These are phyloP conservation scores for Raja brachyura DNA, from an alignment of 2,113 vertebrate species.

Conservation along the genomic window DNA sequence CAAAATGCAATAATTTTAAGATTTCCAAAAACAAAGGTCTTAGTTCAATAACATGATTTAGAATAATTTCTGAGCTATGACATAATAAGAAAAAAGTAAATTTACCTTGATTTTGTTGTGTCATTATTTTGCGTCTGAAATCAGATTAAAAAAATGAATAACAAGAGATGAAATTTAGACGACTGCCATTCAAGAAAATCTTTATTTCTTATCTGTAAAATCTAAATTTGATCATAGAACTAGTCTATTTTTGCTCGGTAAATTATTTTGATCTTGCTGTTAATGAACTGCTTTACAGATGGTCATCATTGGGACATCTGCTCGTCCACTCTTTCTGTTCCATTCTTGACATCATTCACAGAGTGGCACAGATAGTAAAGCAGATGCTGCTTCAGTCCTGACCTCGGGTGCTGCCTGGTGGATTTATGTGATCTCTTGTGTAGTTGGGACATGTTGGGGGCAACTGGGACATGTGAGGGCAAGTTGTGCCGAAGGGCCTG, in stretches of 20 bases:
- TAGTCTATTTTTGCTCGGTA: background rate
- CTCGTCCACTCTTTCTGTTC: too few relatives aligned
- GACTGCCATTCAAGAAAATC: background rate
- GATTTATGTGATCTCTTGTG: too few relatives aligned
- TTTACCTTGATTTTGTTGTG: background rate
- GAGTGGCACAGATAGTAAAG: too few relatives aligned
- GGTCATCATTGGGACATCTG: background rate
- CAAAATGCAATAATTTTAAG: background rate
- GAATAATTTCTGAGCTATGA: background rate
- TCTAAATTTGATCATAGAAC: background rate
- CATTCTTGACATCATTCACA: background rate
- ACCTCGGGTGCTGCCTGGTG: too few relatives aligned
- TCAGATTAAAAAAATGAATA: background rate
- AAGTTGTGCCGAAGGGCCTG: too few relatives aligned
- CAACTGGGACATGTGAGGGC: too few relatives aligned
- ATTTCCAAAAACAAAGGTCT: background rate
- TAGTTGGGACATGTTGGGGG: too few relatives aligned
- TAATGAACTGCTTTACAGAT: background rate
- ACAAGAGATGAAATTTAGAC: background rate
- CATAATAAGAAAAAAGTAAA: background rate
- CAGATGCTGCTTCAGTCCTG: too few relatives aligned
- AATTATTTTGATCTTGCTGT: background rate
- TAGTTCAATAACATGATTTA: background rate
- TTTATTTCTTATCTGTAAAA: background rate
- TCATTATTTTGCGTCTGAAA: background rate